phyloP scores from a whole-genome alignment of 2,797 vertebrate genomes.

The Sparus aurata region DNA sequence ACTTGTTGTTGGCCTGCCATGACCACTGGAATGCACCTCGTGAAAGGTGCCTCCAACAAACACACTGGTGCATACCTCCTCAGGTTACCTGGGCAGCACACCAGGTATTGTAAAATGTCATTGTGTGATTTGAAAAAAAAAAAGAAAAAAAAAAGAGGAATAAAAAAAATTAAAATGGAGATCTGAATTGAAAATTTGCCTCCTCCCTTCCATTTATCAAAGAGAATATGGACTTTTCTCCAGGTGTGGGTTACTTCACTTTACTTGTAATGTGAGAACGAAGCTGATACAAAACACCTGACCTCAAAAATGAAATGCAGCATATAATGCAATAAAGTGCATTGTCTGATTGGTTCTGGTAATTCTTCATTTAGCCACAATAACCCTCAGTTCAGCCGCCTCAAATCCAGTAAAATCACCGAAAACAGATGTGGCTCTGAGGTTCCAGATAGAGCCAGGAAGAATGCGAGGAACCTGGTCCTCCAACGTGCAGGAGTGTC shows the following conservation, averaged over 20 bases:
- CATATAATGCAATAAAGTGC: slow-evolving; percentile 81
- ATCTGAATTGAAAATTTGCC: slow-evolving; percentile 52
- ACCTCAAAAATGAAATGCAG: slow-evolving; percentile 68
- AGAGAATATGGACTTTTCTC: slow-evolving; percentile 72
- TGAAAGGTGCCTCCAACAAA: slow-evolving; percentile 77
- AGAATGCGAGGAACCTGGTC: slow-evolving; percentile 53
- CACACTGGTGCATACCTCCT: slow-evolving; percentile 72
- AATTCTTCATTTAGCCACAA: slow-evolving; percentile 83
- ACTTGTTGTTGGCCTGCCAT: slow-evolving; percentile 76
- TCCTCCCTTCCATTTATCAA: slow-evolving; percentile 59
- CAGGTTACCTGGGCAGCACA: slow-evolving; percentile 74
- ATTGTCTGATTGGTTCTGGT: slow-evolving; percentile 86
- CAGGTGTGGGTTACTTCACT: slow-evolving; percentile 80
- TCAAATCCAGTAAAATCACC: slow-evolving; percentile 77
- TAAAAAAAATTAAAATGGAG: slow-evolving; percentile 23
- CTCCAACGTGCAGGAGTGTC: slow-evolving; percentile 38
- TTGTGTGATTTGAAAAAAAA: slow-evolving; percentile 51
- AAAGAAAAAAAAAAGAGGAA: neutral
- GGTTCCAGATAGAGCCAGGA: slow-evolving; percentile 62
- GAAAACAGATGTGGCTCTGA: slow-evolving; percentile 83
- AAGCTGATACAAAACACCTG: slow-evolving; percentile 83
- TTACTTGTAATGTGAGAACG: slow-evolving; percentile 76
- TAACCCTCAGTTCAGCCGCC: slow-evolving; percentile 70
- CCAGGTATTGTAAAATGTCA: slow-evolving; percentile 67
- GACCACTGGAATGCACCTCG: slow-evolving; percentile 77